These are phyloP conservation scores for Pinctada fucata DNA, from an alignment of 2,888 invertebrate species.

Conservation along the genomic window DNA sequence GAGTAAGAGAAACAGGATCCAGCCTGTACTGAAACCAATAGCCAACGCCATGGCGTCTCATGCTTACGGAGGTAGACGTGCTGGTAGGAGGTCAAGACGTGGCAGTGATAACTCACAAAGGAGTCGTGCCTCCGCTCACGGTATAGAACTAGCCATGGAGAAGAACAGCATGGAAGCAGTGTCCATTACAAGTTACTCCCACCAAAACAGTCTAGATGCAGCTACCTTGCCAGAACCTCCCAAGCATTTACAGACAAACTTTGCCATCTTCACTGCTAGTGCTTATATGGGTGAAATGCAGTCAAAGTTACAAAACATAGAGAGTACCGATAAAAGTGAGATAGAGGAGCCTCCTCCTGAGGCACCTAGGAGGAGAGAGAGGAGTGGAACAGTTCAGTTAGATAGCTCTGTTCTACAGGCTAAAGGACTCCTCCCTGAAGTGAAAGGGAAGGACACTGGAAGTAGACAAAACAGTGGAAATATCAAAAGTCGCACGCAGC, in stretches of 20 bases:
- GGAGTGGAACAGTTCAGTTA: background rate
- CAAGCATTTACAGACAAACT: conserved; percentile 51
- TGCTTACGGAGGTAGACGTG: conserved; percentile 45
- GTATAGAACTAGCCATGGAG: conserved; percentile 53
- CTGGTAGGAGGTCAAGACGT: conserved; percentile 42
- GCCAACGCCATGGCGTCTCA: conserved; percentile 51
- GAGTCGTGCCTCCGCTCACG: conserved; percentile 62
- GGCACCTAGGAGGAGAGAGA: background rate
- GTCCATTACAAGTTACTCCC: conserved; percentile 51
- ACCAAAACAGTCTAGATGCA: conserved; percentile 49
- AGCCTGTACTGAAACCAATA: conserved; percentile 60
- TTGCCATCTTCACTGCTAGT: conserved; percentile 65
- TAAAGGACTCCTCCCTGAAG: background rate
- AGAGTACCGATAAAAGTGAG: conserved; percentile 26
- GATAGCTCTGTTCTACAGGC: background rate
- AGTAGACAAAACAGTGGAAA: background rate
- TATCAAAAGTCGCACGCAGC: background rate
- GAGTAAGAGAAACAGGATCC: conserved; percentile 50
- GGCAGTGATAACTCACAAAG: conserved; percentile 64
- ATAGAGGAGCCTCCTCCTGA: background rate
- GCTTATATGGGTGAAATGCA: conserved; percentile 39
- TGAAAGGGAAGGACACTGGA: conserved; percentile 5
- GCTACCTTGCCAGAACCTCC: conserved; percentile 49
- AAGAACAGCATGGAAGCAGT: conserved; percentile 46
- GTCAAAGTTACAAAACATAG: conserved; percentile 21